Evolutionary conservation across 2,888 invertebrate species (phyloP), one percentile per base, ranked within the genome.

Genomic region (Caenorhabditis zanzibari): DNA sequence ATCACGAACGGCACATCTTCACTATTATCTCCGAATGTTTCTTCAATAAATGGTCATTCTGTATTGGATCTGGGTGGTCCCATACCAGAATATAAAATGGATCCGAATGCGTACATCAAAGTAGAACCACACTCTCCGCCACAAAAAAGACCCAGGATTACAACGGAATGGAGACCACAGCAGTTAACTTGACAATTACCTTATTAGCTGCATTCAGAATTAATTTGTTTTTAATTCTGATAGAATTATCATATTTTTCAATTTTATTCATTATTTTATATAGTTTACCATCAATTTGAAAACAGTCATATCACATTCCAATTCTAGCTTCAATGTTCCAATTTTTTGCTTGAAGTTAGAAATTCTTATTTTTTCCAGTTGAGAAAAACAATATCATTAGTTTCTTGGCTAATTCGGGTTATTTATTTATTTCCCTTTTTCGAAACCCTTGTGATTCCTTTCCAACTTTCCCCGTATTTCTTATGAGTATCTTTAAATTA

Each of bases 51-150:
- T 44, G 82, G 76, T 9, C 82, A 82, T 19, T 61, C 71, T 3
- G 79, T 79, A 5, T 38, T 79, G 56, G 79, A 79, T 38, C 24
- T 79, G 9, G 79, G 79, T 9, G 79, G 71, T 16, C 61, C 69
- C 16, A 41, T 56, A 35, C 71, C 64, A 6, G 63, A 49, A 32
- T 77, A 77, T 26, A 82, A 82, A 54, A 41, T 83, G 24, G 83
- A 83, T 41, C 88, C 86, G 54, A 81, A 81, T 24, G 68, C 85
- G 19, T 91, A 90, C 82, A 86, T 91, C 69, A 91, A 91, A 73
- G 66, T 89, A 47, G 92, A 92, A 79, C 88, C 88, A 16, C 86
- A 90, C 41, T 88, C 91, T 32, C 91, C 91, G 47, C 89, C 89
- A n/a, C 89, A 91, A 68, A 92, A 92, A 85, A 85, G 92, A 16